phyloP scores from a whole-genome alignment of 2,797 vertebrate genomes.

The Gobio occitaniae region DNA sequence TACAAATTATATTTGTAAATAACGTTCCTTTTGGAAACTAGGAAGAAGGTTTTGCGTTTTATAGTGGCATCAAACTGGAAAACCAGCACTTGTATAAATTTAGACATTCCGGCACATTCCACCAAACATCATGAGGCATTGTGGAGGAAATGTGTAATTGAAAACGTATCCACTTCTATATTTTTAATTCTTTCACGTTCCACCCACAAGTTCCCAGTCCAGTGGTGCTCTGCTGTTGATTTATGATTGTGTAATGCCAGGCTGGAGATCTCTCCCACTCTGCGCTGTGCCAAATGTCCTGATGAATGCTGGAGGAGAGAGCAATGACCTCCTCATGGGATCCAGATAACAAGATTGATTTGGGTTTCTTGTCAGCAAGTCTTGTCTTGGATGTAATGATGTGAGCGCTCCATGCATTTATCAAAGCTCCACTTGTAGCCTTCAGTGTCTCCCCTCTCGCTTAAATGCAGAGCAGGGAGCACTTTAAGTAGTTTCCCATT shows the following conservation, averaged over 20 bases:
- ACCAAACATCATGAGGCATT: not conserved
- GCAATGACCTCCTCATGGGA: slow-evolving; percentile 46
- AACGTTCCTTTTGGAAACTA: not conserved
- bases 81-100: not conserved
- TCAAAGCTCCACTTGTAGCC: slow-evolving; percentile 42
- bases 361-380: slow-evolving; percentile 38
- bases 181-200: slow-evolving; percentile 5
- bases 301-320: slow-evolving; percentile 42
- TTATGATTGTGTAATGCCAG: slow-evolving; percentile 36
- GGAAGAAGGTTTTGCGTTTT: too few species aligned
- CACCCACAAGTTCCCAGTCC: slow-evolving; percentile 7
- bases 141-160: slow-evolving; percentile 2
- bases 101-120: not conserved
- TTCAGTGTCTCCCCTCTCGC: slow-evolving; percentile 36
- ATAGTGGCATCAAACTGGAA: not conserved
- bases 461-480: slow-evolving; percentile 46
- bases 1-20: not conserved
- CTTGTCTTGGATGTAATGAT: slow-evolving; percentile 39
- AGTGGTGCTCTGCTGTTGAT: slow-evolving; percentile 18
- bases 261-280: slow-evolving; percentile 23
- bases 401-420: slow-evolving; percentile 42
- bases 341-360: slow-evolving; percentile 56
- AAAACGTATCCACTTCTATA: not conserved
- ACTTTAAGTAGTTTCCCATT: not conserved
- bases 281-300: slow-evolving; percentile 18